phyloP scores from a whole-genome alignment of 2,888 invertebrate species.

The Pandemis heparana region DNA sequence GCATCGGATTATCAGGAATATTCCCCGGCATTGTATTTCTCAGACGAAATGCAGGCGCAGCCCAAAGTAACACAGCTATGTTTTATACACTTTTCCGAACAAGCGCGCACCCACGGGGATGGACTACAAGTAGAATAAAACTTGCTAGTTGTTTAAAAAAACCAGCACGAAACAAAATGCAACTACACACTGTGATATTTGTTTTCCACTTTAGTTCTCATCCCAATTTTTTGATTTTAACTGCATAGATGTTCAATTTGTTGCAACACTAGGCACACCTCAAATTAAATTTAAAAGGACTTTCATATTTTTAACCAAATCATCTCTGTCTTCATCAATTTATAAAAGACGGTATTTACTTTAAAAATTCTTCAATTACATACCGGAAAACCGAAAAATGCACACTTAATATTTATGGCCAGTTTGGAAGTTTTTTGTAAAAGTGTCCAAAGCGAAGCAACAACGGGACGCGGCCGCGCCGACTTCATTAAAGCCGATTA shows the following conservation, averaged over 20 bases:
- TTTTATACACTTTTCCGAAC: background rate
- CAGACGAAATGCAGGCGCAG: background rate
- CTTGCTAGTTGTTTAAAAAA: conserved; percentile 22
- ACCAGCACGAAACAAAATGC: background rate
- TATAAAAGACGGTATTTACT: background rate
- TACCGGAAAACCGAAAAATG: conserved; percentile 2
- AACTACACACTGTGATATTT: no score
- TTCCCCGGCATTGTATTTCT: conserved; percentile 1
- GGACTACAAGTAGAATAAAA: conserved; percentile 15
- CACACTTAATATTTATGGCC: background rate
- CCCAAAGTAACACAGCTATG: conserved; percentile 4
- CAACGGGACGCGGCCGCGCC: background rate
- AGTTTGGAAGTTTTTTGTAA: background rate
- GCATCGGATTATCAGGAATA: background rate
- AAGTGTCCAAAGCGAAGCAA: conserved; percentile 13
- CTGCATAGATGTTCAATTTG: no score
- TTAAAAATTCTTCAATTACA: background rate
- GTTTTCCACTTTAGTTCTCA: no score
- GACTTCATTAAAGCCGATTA: conserved; percentile 31
- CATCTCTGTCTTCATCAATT: background rate
- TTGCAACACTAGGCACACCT: no score
- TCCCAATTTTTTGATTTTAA: no score
- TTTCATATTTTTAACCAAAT: no score
- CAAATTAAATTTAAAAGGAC: no score
- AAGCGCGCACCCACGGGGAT: conserved; percentile 23